Base-by-base conservation (phyloP, 2,113 vertebrate species). In the Ictalurus punctatus region DNA sequence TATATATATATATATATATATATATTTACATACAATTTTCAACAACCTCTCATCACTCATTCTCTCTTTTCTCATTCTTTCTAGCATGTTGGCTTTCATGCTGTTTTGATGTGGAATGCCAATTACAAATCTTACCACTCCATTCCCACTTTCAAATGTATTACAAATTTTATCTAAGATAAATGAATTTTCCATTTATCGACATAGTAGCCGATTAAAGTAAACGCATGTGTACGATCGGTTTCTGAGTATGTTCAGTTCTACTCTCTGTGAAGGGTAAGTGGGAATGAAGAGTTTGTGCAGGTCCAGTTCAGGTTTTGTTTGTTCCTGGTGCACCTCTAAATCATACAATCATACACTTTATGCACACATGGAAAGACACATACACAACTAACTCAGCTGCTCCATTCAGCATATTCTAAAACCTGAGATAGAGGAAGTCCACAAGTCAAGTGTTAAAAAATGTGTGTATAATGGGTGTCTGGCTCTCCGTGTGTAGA, bases 371-470 rank as follows among this genome's bases (percentile, higher is more conserved):
- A 23, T 25, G 10, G 40, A 14, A 10, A 67, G 17, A 69, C 44
- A 37, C 76, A 81, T 30, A 48, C 37, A 82, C 44, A 71, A 7
- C 71, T 73, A 21, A 52, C 58, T 73, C 34, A 44, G 56, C 59
- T 34, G 13, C 56, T 76, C 19, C 21, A 48, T 73, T 84, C 63
- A 52, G 34, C 16, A 58, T 27, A 73, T 83, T 83, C 65, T 73
- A 82, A 83, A 83, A 44, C 63, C 63, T 69, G 34, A 59, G 79
- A 73, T 40, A 48, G 56, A 80, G 58, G 40, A 80, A 71, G 23
- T 40, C 37, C 48, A 83, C 52, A 88, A 83, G 81, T 84, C 81
- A 76, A 65, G 69, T 37, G 58, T 88, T 88, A 88, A 83, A 83
- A 58, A 65, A 73, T 83, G 80, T 61, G 86, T 61, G 54, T 76